phyloP scores from a whole-genome alignment of 2,888 invertebrate species.

The Ptilodon capucinus region DNA sequence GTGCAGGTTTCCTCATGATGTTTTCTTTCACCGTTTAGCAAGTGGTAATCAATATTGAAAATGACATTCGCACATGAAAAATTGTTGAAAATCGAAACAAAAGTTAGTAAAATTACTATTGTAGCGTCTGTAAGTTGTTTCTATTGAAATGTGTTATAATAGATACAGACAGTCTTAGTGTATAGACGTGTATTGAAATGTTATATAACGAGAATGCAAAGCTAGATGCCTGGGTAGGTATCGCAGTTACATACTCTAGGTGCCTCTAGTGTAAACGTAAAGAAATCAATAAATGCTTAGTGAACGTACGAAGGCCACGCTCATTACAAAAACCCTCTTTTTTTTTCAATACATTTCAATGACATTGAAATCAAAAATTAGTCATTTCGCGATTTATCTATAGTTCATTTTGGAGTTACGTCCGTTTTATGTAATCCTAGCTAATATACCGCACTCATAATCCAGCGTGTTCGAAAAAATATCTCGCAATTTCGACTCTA shows the following conservation, averaged over 20 bases:
- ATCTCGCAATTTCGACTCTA: slow-evolving; percentile 51
- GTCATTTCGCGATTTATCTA: slow-evolving; percentile 5
- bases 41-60: too few species aligned
- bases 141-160: too few species aligned
- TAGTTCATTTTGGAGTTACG: neutral
- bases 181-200: neutral
- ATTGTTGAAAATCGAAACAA: too few species aligned
- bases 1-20: too few species aligned
- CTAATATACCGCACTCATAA: slow-evolving; percentile 28
- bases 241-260: neutral
- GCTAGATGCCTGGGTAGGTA: neutral
- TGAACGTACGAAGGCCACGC: slow-evolving; percentile 60
- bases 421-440: slow-evolving; percentile 8
- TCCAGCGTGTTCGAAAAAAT: slow-evolving; percentile 11
- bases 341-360: slow-evolving; percentile 52
- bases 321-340: slow-evolving; percentile 50
- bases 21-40: too few species aligned
- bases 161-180: too few species aligned
- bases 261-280: slow-evolving; percentile 14
- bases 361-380: slow-evolving; percentile 54
- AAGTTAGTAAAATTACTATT: too few species aligned
- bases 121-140: too few species aligned
- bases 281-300: slow-evolving; percentile 44
- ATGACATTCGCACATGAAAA: too few species aligned
- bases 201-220: neutral